phyloP scores from a whole-genome alignment of 2,888 invertebrate genomes.

The Camponotus fellah region DNA sequence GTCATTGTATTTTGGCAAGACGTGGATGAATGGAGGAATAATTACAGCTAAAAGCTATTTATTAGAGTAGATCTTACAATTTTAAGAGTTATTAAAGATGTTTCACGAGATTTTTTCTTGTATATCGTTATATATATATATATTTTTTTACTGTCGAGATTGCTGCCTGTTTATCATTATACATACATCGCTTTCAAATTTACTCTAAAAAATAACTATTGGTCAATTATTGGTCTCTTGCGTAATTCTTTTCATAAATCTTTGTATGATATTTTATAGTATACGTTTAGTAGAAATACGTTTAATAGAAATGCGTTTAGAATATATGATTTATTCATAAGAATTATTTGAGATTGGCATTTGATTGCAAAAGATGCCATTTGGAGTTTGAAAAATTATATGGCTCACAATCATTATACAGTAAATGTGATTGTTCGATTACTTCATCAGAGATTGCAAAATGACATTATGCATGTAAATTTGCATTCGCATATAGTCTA shows the following conservation, averaged over 20 bases:
- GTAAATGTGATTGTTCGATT: slow-evolving; percentile 2
- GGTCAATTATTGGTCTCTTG: slow-evolving; percentile 46
- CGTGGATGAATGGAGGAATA: not conserved
- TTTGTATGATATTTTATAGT: slow-evolving; percentile 65
- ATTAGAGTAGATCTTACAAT: slow-evolving; percentile 3
- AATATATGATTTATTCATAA: slow-evolving; percentile 22
- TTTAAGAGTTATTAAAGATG: slow-evolving; percentile 20
- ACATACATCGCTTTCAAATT: slow-evolving; percentile 56
- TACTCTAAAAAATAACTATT: slow-evolving; percentile 30
- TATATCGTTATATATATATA: slow-evolving; percentile 68
- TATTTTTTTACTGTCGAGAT: slow-evolving; percentile 68
- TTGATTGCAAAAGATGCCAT: not conserved
- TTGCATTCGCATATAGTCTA: not conserved
- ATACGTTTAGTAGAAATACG: slow-evolving; percentile 53
- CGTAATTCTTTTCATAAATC: slow-evolving; percentile 41
- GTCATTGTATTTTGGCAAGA: slow-evolving; percentile 7
- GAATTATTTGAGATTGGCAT: not conserved
- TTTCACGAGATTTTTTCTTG: slow-evolving; percentile 50
- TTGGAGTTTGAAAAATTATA: not conserved
- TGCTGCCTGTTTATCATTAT: slow-evolving; percentile 50
- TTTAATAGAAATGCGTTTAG: too few relatives aligned
- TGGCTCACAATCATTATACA: not conserved
- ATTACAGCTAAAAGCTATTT: slow-evolving; percentile 15
- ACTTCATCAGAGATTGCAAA: slow-evolving; percentile 9
- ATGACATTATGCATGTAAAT: not conserved